Conservation (phyloP, 2,113 vertebrate species). For the Parotia lawesii region DNA sequence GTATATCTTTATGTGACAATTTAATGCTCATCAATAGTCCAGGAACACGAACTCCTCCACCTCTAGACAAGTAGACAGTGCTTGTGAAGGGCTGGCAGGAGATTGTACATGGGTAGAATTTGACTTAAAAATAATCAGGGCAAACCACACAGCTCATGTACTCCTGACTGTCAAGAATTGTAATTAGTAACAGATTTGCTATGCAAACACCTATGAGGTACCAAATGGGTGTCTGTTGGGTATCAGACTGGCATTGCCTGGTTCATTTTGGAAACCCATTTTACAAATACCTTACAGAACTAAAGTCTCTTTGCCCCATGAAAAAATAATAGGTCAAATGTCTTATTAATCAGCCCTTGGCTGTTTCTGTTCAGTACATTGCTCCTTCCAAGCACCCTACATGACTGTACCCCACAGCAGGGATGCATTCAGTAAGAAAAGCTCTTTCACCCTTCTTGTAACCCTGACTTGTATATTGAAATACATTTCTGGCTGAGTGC, state of each 20-base stretch:
- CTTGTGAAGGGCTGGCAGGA: background rate
- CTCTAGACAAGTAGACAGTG: background rate
- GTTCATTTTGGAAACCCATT: background rate
- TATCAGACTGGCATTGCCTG: background rate
- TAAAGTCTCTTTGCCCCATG: background rate
- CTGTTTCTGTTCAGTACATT: background rate
- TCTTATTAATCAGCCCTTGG: background rate
- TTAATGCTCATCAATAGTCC: background rate
- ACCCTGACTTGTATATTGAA: background rate
- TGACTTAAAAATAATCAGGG: background rate
- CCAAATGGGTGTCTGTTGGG: background rate
- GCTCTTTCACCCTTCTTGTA: background rate
- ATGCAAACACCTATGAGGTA: background rate
- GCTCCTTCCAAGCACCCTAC: background rate
- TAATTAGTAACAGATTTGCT: background rate
- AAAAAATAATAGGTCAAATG: background rate
- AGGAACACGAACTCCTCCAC: background rate
- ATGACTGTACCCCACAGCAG: background rate
- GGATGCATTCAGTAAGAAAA: background rate
- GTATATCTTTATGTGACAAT: background rate
- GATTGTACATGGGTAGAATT: background rate
- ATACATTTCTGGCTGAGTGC: background rate
- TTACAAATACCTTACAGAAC: background rate
- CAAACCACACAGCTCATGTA: background rate
- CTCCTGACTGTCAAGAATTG: background rate